phyloP scores from a whole-genome alignment of 2,888 invertebrate genomes.

The Petrolisthes cinctipes region DNA sequence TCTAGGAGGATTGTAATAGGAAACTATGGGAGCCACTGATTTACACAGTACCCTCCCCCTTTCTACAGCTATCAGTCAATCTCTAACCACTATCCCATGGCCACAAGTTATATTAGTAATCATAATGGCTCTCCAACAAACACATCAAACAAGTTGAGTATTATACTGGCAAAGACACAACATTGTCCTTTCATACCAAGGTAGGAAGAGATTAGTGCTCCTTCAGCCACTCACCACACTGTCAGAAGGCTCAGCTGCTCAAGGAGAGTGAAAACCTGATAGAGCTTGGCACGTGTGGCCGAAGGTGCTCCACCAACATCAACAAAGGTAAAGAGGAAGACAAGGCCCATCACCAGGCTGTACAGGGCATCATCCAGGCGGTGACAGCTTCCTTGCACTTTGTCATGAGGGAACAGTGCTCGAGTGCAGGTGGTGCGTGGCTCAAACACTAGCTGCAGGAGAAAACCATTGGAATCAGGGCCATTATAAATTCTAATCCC shows the following conservation, averaged over 20 bases:
- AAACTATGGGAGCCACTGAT: too few species aligned
- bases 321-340: slow-evolving; percentile 59
- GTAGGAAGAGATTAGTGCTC: background rate
- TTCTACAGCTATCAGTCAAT: too few species aligned
- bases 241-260: slow-evolving; percentile 39
- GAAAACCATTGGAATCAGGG: too few species aligned
- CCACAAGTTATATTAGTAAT: too few species aligned
- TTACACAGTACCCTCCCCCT: too few species aligned
- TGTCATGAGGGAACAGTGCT: slow-evolving; percentile 46
- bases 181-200: too few species aligned
- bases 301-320: slow-evolving; percentile 47
- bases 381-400: slow-evolving; percentile 43
- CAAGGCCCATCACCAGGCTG: slow-evolving; percentile 50
- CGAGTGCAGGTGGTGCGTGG: slow-evolving; percentile 47
- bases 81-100: too few species aligned
- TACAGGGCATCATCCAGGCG: slow-evolving; percentile 49
- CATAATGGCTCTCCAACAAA: background rate
- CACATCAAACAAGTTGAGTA: background rate
- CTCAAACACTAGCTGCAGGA: slow-evolving; percentile 35
- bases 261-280: slow-evolving; percentile 42
- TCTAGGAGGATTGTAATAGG: too few species aligned
- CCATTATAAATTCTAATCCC: too few species aligned
- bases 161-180: background rate
- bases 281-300: slow-evolving; percentile 8
- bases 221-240: slow-evolving; percentile 32